Base-by-base conservation (phyloP, 2,888 invertebrate genomes). In the Lapara coniferarum region DNA sequence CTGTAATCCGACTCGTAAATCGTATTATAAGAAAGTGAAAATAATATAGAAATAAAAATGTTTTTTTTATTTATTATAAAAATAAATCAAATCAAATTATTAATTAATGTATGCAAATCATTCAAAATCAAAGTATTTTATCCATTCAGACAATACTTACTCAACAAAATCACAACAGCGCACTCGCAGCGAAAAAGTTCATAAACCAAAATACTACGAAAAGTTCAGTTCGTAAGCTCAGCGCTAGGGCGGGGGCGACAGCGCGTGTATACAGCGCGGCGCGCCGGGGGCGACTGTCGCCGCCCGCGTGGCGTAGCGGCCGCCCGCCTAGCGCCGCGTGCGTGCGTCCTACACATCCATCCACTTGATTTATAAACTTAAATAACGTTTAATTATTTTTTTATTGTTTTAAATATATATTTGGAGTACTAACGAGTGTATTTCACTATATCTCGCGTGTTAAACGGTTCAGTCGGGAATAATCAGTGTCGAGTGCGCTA, bases 281-380 rank as follows among this genome's bases (percentile, higher is more conserved):
- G 59, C 59, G 59, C 69, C 66, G 67, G 52, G 63, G 63, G 25
- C 69, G 37, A 75, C 72, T 73, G 68, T 53, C 59, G 59, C 44
- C 51, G 66, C 59, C 44, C 52, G 53, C 68, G 52, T 37, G 37
- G 37, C 37, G 37, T 37, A 37, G 37, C 37, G 37, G 37, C 37
- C 14, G 10, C 49, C 16, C 56, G 67, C 14, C 10, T 25, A 12
- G n/a, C 14, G 66, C 49, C 51, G 66, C 55, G 19, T 66, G 69
- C 69, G 66, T 69, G 69, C 52, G 57, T 52, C 49, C 52, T 52
- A 57, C 69, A 66, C 57, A 69, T 69, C 56, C 56, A 69, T 58
- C 57, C 57, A 30, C 44, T 30, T 69, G 69, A 69, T 69, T 69
- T 69, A 69, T 58, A 51, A 52, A 52, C 25, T 49, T 58, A 66